Conservation (phyloP, 2,113 vertebrate species). For the Todiramphus saurophagus region DNA sequence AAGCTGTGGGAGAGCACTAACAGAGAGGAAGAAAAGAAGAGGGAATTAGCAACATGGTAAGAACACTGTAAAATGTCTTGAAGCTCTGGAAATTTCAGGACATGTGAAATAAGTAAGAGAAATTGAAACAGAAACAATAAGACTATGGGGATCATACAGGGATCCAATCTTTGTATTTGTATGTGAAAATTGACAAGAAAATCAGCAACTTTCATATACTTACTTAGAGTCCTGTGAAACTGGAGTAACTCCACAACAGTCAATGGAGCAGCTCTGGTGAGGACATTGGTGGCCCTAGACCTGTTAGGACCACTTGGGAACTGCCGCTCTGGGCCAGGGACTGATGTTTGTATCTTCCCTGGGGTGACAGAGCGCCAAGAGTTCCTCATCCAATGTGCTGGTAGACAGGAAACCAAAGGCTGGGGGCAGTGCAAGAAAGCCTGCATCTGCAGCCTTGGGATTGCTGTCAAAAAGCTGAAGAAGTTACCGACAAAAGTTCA, state of each 20-base stretch:
- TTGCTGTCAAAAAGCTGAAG: neutral
- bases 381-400: neutral
- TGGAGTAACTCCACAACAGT: neutral
- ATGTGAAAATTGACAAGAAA: neutral
- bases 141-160: neutral
- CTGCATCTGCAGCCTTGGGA: neutral
- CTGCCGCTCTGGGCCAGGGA: neutral
- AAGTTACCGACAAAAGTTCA: neutral
- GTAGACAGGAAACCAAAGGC: neutral
- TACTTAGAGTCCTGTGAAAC: neutral
- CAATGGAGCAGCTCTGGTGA: neutral
- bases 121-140: neutral
- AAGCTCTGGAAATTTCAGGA: neutral
- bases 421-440: neutral
- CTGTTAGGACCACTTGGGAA: neutral
- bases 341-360: neutral
- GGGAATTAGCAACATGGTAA: neutral
- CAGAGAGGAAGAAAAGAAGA: neutral
- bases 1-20: neutral
- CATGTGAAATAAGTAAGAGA: neutral
- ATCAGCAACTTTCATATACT: neutral
- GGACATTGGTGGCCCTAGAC: neutral
- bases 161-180: neutral
- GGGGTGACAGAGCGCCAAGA: neutral
- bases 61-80: neutral